phyloP scores from a whole-genome alignment of 2,888 invertebrate species.

The Aphidoletes aphidimyza region DNA sequence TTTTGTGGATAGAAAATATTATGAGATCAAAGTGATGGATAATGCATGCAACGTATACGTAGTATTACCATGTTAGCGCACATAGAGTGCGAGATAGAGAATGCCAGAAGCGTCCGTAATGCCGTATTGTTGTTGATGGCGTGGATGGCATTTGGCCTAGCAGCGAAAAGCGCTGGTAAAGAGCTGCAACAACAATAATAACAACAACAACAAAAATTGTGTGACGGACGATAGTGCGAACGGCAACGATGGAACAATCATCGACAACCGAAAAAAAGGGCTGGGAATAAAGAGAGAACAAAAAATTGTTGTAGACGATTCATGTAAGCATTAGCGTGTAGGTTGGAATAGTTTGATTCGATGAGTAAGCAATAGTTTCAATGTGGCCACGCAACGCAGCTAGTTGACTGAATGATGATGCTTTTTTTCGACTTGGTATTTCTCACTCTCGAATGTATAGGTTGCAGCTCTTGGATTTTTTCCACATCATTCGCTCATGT shows the following conservation, averaged over 20 bases:
- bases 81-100: not conserved
- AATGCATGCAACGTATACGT: slow-evolving; percentile 50
- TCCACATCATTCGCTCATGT: slow-evolving; percentile 50
- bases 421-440: not conserved
- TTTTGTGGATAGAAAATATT: slow-evolving; percentile 53
- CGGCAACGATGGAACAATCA: too few relatives aligned
- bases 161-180: not conserved
- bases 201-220: not conserved
- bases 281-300: not conserved
- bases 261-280: too few relatives aligned
- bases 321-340: slow-evolving; percentile 2
- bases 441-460: too few relatives aligned
- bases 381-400: not conserved
- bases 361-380: not conserved
- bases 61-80: too few relatives aligned
- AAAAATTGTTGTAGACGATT: slow-evolving; percentile 16
- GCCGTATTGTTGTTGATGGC: not conserved
- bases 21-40: slow-evolving; percentile 54
- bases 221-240: not conserved
- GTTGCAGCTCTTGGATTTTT: slow-evolving; percentile 5
- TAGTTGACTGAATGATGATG: not conserved
- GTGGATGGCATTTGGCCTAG: slow-evolving; percentile 18
- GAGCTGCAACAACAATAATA: not conserved
- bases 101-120: not conserved
- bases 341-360: slow-evolving; percentile 22